Conservation (phyloP, 1,140 invertebrate species). For the Rhynchophorus ferrugineus region DNA sequence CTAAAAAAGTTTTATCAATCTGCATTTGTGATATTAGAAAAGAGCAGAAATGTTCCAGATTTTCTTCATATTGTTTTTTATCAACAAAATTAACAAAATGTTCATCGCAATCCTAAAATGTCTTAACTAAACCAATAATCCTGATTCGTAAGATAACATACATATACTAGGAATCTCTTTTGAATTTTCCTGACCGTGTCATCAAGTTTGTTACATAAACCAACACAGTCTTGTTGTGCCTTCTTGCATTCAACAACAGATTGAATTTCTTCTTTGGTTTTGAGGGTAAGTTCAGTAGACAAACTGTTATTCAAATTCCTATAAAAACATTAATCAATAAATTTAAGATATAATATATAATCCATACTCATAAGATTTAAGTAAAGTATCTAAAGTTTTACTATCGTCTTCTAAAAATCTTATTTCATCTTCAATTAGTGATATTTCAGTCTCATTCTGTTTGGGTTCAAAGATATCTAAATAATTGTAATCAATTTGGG, state of each 20-base stretch:
- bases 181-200: conserved; percentile 15
- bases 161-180: conserved; percentile 22
- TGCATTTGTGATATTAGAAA: conserved; percentile 12
- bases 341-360: neutral
- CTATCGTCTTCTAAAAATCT: conserved; percentile 17
- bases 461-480: conserved; percentile 26
- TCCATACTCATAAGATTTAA: conserved; percentile 7
- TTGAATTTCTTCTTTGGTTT: conserved; percentile 21
- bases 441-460: conserved; percentile 20
- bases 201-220: conserved; percentile 18
- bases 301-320: conserved; percentile 13
- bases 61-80: conserved; percentile 17
- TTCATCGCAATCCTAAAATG: conserved; percentile 13
- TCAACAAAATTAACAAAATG: conserved; percentile 23
- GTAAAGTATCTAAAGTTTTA: conserved; percentile 10
- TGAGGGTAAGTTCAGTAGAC: conserved; percentile 9
- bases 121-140: neutral
- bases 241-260: conserved; percentile 17
- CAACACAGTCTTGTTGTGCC: conserved; percentile 16
- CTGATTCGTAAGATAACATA: conserved; percentile 11
- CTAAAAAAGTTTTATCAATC: conserved; percentile 4
- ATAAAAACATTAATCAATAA: conserved; percentile 6
- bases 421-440: conserved; percentile 17
- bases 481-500: conserved; percentile 14
- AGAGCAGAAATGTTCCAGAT: conserved; percentile 10